Evolutionary conservation across 1,140 invertebrate species (phyloP), one percentile per base, ranked within the genome.

Genomic region (Carcinoscorpius rotundicauda): DNA sequence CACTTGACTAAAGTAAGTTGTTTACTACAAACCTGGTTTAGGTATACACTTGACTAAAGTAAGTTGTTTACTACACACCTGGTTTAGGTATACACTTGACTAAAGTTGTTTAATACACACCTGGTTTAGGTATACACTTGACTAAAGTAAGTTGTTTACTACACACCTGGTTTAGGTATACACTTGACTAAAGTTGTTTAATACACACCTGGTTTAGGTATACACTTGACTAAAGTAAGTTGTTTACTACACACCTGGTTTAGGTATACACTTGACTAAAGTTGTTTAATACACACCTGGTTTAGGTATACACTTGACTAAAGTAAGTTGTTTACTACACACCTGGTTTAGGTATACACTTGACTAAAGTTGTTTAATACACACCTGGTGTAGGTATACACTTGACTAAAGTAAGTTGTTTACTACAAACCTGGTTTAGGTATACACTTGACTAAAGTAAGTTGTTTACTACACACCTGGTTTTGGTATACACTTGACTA

Each of bases 341-440:
- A 87, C 86, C 85, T 52, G 88, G 88, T 67, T 86, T 79, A 4
- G 88, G 88, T 64, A 88, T 75, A 73, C 88, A 91, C 65, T 86
- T 83, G 61, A 88, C 82, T 67, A n/a, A n/a, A n/a, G 29, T 29
- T 29, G 29, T 29, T 29, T 29, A 29, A 29, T 29, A 29, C 74
- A 67, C 71, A 87, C 86, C 85, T 52, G 88, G 88, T 67, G 85
- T 79, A 4, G 88, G 88, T 64, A 88, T 75, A 73, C 88, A 91
- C 65, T 86, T 83, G 61, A 88, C 82, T 67, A n/a, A n/a, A n/a
- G n/a, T n/a, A n/a, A n/a, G 29, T 29, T 29, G 29, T 29, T 29
- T 29, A 29, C 0, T 29, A 29, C 74, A 67, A 71, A 87, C 86
- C 85, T 52, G 88, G 88, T 67, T 86, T 79, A 4, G 88, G 88